Percentiles rank a stretch among this genome's conserved stretches.
Conservation (phyloP, 2,888 invertebrate species). For the Erebia epiphron region DNA sequence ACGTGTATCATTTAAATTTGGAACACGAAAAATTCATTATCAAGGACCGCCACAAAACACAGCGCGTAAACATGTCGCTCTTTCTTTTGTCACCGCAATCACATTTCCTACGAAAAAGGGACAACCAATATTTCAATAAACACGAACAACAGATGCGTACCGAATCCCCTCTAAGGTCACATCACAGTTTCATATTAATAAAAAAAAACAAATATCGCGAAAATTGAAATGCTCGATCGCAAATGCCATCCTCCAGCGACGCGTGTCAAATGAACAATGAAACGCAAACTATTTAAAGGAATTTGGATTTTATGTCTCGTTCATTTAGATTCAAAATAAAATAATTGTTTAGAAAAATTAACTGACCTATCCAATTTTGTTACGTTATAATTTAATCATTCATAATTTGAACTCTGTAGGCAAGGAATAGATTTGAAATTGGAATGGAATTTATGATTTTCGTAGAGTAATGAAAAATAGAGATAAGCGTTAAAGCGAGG, state of each 20-base stretch:
- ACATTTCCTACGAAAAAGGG: slow-evolving; percentile 41
- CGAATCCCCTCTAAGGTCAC: slow-evolving; percentile 60
- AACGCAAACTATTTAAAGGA: slow-evolving; percentile 44
- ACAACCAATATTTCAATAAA: slow-evolving; percentile 55
- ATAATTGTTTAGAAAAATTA: slow-evolving; percentile 24
- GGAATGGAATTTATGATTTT: slow-evolving; percentile 5
- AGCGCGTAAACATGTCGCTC: slow-evolving; percentile 4
- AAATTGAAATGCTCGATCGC: slow-evolving; percentile 63
- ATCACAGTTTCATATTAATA: slow-evolving; percentile 65
- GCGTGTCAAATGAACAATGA: slow-evolving; percentile 59
- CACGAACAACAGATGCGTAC: slow-evolving; percentile 62
- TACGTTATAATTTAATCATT: slow-evolving; percentile 17
- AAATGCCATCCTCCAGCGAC: slow-evolving; percentile 52
- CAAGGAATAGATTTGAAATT: slow-evolving; percentile 10
- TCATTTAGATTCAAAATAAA: slow-evolving; percentile 24
- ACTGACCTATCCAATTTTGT: slow-evolving; percentile 33
- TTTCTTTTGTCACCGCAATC: slow-evolving; percentile 35
- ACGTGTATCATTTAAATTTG: not conserved
- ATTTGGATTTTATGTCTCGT: slow-evolving; percentile 42
- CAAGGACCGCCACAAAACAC: not conserved
- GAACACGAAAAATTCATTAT: not conserved
- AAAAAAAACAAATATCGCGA: slow-evolving; percentile 62
- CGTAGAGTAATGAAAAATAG: slow-evolving; percentile 13
- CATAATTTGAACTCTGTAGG: not conserved
- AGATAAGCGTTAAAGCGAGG: slow-evolving; percentile 32